These are phyloP conservation scores for Chloromyia formosa DNA, from an alignment of 2,888 invertebrate genomes.

Conservation along the genomic window DNA sequence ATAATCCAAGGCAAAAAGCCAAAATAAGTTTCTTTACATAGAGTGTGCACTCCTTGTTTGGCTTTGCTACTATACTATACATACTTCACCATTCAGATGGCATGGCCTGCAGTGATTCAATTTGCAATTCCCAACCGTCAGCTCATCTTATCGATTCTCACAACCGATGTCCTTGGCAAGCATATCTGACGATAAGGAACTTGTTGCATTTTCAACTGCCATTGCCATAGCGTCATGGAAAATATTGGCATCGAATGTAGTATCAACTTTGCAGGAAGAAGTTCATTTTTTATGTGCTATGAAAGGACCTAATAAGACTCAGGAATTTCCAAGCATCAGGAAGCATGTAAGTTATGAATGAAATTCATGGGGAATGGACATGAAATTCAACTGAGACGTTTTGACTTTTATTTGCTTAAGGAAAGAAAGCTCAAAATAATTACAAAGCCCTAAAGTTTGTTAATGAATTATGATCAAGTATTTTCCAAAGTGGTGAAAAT, in stretches of 20 bases:
- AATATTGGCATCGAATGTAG: slow-evolving; percentile 5
- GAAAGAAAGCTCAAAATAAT: too few species aligned
- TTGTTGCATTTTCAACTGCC: slow-evolving; percentile 2
- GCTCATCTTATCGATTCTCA: neutral
- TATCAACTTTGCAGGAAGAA: neutral
- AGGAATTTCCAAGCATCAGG: neutral
- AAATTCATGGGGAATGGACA: neutral
- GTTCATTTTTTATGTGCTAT: neutral
- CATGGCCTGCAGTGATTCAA: neutral
- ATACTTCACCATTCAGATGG: too few species aligned
- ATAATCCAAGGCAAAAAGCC: too few species aligned
- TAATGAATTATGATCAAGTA: too few species aligned
- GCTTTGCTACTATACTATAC: too few species aligned
- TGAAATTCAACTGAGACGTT: too few species aligned
- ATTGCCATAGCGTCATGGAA: neutral
- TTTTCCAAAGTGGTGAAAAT: too few species aligned
- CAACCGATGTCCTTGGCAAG: neutral
- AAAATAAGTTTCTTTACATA: too few species aligned
- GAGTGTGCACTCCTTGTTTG: too few species aligned
- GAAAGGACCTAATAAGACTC: slow-evolving; percentile 2
- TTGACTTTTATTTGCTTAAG: too few species aligned
- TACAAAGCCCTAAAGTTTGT: too few species aligned
- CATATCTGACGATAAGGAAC: neutral
- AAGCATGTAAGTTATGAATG: neutral
- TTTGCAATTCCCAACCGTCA: neutral